Conservation (phyloP, 2,888 invertebrate species). For the Mesorhabditis belari region DNA sequence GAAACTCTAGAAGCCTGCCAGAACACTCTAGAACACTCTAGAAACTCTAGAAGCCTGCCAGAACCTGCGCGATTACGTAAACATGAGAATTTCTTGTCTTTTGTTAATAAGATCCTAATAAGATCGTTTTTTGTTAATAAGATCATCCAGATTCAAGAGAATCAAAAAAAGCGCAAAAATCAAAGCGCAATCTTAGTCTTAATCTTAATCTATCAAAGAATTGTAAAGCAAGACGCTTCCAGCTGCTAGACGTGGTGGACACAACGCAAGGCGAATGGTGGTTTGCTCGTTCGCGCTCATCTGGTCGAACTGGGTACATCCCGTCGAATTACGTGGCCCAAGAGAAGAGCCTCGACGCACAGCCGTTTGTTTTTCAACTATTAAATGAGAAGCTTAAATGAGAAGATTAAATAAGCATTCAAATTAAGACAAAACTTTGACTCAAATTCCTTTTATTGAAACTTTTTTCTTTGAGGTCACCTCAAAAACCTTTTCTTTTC, state of each 20-base stretch:
- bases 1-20: no score
- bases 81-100: no score
- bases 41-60: no score
- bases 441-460: not conserved
- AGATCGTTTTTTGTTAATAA: no score
- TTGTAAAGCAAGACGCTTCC: not conserved
- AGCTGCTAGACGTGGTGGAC: slow-evolving; percentile 88
- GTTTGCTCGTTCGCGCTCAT: slow-evolving; percentile 76
- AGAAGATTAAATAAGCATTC: not conserved
- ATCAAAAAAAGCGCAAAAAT: no score
- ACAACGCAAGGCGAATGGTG: slow-evolving; percentile 99
- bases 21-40: no score
- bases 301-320: slow-evolving; percentile 95
- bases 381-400: not conserved
- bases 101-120: no score
- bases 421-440: not conserved
- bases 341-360: slow-evolving; percentile 96
- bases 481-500: not conserved
- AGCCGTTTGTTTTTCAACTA: slow-evolving; percentile 77
- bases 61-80: no score
- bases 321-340: slow-evolving; percentile 99
- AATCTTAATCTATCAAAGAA: no score
- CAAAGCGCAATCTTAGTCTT: no score
- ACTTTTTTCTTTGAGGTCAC: not conserved
- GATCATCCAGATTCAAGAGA: no score